Base-by-base conservation (phyloP, 1,140 invertebrate species). In the Camponotus pennsylvanicus region DNA sequence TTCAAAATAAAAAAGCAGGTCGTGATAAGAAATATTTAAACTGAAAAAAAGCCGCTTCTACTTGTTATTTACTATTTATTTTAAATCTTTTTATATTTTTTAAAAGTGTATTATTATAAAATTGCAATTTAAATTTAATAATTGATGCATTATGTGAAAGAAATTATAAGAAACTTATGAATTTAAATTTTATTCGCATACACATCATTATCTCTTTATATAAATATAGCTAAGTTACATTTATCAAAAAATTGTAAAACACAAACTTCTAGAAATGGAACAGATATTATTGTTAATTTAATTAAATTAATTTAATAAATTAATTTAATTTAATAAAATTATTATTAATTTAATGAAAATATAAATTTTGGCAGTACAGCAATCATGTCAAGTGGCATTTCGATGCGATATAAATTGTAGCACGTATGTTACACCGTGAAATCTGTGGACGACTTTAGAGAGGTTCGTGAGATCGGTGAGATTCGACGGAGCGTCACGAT, bases 351-450 rank as follows among this genome's bases (percentile, higher is more conserved):
- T 4, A 27, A 9, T 34, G 7, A 80, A 45, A 7, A 37, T 15
- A 40, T 80, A 63, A 55, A 63, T 73, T 37, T 21, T 34, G 55
- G 45, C 37, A 73, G 67, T 82, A 73, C 27, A 45, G 40, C 7
- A 40, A 40, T n/a, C 64, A 45, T 45, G 3, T 37, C 5, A 37
- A 75, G 79, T 45, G 42, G 34, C 34, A 69, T 80, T 57, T 80
- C 78, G 15, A 59, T 52, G 79, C 57, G 69, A 83, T 55, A 83
- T 83, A 73, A 83, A 83, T 83, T 59, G 69, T n/a, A 63, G 69
- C 55, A 83, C 69, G 69, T 70, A 83, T 15, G 66, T 70, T 80
- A 52, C 15, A 34, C 40, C 18, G 67, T 73, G 67, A 82, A 83
- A 75, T 73, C 52, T 61, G 69, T 2, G 69, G 27, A 75, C 69